Percentiles rank a stretch among this genome's conserved stretches.
Conservation (phyloP, 2,888 invertebrate genomes). For the Serripes groenlandicus region DNA sequence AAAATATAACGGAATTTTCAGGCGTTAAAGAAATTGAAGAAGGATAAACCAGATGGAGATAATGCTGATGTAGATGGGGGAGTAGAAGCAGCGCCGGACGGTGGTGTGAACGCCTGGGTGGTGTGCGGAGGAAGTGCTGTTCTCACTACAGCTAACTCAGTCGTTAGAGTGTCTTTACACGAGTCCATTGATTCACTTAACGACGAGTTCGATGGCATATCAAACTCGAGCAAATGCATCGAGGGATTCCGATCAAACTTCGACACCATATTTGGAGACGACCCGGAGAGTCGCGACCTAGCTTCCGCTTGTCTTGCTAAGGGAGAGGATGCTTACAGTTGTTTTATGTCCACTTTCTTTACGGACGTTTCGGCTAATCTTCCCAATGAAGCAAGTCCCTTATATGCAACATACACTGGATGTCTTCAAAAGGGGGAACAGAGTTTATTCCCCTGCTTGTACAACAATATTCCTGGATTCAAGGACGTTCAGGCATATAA, state of each 20-base stretch:
- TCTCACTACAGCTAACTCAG: conserved; percentile 11
- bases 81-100: conserved; percentile 22
- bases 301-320: neutral
- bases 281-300: neutral
- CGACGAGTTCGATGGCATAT: neutral
- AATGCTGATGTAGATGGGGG: neutral
- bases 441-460: conserved; percentile 6
- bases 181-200: conserved; percentile 17
- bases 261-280: neutral
- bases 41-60: neutral
- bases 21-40: neutral
- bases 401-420: neutral
- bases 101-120: conserved; percentile 19
- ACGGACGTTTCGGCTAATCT: too few relatives aligned
- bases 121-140: conserved; percentile 30
- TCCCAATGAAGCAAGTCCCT: neutral
- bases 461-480: neutral
- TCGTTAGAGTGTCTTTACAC: conserved; percentile 10
- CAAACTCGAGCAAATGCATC: neutral
- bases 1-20: neutral
- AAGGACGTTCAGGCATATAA: neutral
- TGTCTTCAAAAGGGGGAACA: neutral
- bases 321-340: neutral
- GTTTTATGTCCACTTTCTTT: neutral
- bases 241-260: neutral